phyloP scores from a whole-genome alignment of 1,140 invertebrate species.

The Drosophila micromelanica region DNA sequence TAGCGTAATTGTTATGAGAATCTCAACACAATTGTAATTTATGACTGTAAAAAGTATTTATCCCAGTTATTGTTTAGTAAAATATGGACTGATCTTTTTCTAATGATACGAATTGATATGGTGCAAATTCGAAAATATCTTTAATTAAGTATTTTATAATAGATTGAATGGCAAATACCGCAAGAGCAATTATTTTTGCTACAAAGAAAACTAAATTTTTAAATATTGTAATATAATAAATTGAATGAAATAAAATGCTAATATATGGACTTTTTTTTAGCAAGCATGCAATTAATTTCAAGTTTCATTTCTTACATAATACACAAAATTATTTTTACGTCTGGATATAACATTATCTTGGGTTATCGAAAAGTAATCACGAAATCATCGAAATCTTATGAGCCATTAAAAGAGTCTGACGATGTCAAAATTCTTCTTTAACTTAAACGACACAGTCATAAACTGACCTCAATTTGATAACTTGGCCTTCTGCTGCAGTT shows the following conservation, averaged over 20 bases:
- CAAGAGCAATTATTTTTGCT: too few species aligned
- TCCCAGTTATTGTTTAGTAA: not conserved
- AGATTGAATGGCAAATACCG: too few species aligned
- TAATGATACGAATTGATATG: not conserved
- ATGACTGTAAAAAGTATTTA: not conserved
- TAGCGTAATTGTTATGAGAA: not conserved
- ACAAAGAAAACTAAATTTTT: too few species aligned
- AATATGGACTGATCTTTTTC: too few species aligned
- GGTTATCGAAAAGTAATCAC: not conserved
- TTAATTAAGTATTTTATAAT: too few species aligned
- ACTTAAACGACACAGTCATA: not conserved
- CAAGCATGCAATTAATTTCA: too few species aligned
- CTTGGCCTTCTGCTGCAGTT: constrained; percentile 17
- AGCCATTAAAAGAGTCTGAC: not conserved
- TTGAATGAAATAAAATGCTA: too few species aligned
- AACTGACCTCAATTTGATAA: constrained; percentile 1
- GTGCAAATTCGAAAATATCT: not conserved
- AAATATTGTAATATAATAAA: too few species aligned
- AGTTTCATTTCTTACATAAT: too few species aligned
- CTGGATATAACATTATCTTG: not conserved
- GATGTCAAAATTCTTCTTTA: not conserved
- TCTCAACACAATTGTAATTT: not conserved
- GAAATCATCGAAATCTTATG: not conserved
- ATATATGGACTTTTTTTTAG: too few species aligned
- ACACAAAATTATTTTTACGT: not conserved